These are phyloP conservation scores for Geodia barretti DNA, from an alignment of 37 sponge, comb jelly and placozoan species.

Conservation along the genomic window DNA sequence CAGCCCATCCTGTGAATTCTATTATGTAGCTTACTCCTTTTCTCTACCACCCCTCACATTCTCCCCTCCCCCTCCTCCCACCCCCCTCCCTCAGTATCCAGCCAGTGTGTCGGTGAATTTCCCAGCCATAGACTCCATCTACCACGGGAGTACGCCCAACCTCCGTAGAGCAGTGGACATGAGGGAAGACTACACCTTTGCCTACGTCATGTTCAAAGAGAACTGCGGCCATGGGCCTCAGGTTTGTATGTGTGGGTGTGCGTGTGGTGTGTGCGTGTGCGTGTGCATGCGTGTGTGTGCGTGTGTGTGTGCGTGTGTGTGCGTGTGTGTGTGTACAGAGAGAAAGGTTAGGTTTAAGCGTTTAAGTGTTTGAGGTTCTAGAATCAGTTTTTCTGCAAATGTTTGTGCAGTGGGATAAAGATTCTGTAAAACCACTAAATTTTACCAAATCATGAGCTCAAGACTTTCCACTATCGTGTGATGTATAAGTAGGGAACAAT, in stretches of 20 bases:
- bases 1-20: no score
- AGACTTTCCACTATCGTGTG: no score
- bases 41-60: not conserved
- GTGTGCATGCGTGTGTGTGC: not conserved
- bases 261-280: no score
- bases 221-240: not conserved
- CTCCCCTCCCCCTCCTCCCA: not conserved
- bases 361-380: no score
- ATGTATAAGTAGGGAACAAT: no score
- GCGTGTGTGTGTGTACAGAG: not conserved
- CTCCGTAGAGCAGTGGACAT: conserved; percentile 5
- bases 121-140: not conserved
- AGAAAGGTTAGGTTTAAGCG: no score
- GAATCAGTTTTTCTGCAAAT: no score
- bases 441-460: not conserved
- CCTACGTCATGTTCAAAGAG: conserved; percentile 14
- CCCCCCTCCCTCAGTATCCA: conserved; percentile 18
- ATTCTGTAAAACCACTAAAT: not conserved
- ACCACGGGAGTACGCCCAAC: not conserved
- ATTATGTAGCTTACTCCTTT: no score
- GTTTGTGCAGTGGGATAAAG: no score
- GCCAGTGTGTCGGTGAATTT: not conserved
- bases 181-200: conserved; percentile 21
- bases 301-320: not conserved
- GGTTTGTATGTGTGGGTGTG: not conserved